Evolutionary conservation across 2,888 invertebrate species (phyloP), one percentile per base, ranked within the genome.

Genomic region (Plemyria rubiginata): DNA sequence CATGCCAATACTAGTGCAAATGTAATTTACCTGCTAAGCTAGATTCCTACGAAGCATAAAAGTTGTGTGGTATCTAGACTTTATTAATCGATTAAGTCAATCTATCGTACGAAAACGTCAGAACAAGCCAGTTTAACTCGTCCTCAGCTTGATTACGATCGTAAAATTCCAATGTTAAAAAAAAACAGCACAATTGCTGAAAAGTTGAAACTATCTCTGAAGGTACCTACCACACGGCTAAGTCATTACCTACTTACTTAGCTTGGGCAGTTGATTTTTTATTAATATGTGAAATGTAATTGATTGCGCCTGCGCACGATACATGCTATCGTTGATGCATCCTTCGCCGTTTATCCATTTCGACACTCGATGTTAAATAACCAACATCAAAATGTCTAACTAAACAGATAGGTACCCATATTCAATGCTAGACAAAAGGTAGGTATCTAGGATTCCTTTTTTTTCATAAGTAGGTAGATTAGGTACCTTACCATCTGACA

Each of bases 251-350:
- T 11, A 28, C 45, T 54, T 54, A 45, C 22, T 54, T 11, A 28
- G 8, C 28, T n/a, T 28, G 32, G 5, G 32, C 38, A 41, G 32
- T 66, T 68, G 61, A 59, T 60, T 66, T 46, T 66, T 46, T 65
- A 70, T 61, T 70, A 51, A 41, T 28, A 29, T 49, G 49, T 15
- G 43, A 45, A 60, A 60, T 40, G 51, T 61, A 56, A 69, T 63
- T 68, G 56, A 66, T 71, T 73, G 68, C 70, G 67, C 61, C 38
- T 6, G 64, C 29, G 64, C 65, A 67, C 60, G 56, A 62, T 55
- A 60, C 56, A 43, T 41, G 46, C 57, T 40, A 52, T 43, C 54
- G 60, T 65, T 67, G 66, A 53, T 61, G 66, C 65, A 73, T 73
- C 70, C 70, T 68, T 46, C 56, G 60, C 41, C 54, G 57, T 63